These are phyloP conservation scores for Porphyrio hochstetteri DNA, from an alignment of 2,113 vertebrate species.

Conservation along the genomic window DNA sequence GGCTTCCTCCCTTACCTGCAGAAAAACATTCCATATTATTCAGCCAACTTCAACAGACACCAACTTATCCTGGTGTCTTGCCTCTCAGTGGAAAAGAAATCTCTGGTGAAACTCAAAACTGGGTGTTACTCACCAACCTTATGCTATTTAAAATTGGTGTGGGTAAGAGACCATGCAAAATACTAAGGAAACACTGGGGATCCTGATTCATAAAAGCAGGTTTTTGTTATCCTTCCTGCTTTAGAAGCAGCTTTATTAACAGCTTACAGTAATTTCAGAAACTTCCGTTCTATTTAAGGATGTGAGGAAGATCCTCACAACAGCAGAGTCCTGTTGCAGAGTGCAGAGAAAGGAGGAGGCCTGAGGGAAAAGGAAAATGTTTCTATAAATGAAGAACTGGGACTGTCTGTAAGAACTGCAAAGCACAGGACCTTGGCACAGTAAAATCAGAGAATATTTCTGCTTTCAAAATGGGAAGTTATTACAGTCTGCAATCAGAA, in stretches of 20 bases:
- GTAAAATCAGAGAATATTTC: slow-evolving; percentile 30
- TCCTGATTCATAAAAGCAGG: neutral
- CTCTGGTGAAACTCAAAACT: neutral
- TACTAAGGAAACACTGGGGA: neutral
- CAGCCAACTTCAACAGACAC: neutral
- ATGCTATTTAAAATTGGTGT: neutral
- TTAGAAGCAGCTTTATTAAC: neutral
- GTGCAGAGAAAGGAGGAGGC: neutral
- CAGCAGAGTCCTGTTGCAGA: neutral
- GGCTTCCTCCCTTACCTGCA: neutral
- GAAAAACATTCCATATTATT: neutral
- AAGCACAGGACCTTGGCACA: neutral
- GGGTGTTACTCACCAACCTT: neutral
- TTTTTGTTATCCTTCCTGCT: neutral
- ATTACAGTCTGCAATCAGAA: slow-evolving; percentile 34
- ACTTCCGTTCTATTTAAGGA: neutral
- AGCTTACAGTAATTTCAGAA: neutral
- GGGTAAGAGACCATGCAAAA: neutral
- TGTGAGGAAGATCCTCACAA: neutral
- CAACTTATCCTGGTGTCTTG: accelerated
- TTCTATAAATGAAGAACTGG: neutral
- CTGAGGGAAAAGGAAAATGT: neutral
- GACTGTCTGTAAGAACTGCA: neutral
- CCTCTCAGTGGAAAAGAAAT: neutral
- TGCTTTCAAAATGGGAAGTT: slow-evolving; percentile 39